Conservation (phyloP, 2,113 vertebrate species). For the Daphoenositta chrysoptera region DNA sequence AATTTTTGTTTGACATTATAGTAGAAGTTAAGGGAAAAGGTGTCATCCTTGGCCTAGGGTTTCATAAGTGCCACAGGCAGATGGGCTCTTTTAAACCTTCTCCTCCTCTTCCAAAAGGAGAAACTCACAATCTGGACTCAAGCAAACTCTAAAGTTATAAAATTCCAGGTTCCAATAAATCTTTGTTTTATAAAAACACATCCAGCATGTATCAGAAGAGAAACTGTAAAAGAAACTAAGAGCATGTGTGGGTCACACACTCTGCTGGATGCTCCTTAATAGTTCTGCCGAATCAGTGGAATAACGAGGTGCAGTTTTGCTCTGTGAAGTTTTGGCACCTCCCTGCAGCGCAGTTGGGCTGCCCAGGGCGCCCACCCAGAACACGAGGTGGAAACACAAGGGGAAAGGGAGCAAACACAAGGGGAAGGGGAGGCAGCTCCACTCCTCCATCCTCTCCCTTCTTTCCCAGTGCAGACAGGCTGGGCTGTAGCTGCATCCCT, state of each 20-base stretch:
- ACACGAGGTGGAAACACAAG: accelerated
- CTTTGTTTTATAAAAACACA: conserved; percentile 12
- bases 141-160: conserved; percentile 15
- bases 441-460: accelerated
- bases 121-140: conserved; percentile 41
- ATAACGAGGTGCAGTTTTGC: not conserved
- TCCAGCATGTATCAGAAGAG: conserved; percentile 21
- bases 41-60: conserved; percentile 26
- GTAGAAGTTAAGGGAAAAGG: conserved; percentile 27
- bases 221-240: conserved; percentile 49
- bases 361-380: not conserved
- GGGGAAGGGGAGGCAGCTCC: not conserved
- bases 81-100: not conserved
- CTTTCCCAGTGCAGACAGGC: not conserved
- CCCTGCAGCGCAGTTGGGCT: not conserved
- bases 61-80: not conserved
- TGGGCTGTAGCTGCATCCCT: not conserved
- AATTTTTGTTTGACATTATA: conserved; percentile 47
- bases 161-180: conserved; percentile 55
- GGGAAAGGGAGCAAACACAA: not conserved
- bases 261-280: not conserved
- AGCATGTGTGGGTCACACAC: conserved; percentile 29
- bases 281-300: not conserved
- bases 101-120: conserved; percentile 10
- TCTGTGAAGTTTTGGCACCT: not conserved